Evolutionary conservation across 1,140 invertebrate genomes (phyloP), one percentile per base, ranked within the genome.

Genomic region (Hyles euphorbiae): DNA sequence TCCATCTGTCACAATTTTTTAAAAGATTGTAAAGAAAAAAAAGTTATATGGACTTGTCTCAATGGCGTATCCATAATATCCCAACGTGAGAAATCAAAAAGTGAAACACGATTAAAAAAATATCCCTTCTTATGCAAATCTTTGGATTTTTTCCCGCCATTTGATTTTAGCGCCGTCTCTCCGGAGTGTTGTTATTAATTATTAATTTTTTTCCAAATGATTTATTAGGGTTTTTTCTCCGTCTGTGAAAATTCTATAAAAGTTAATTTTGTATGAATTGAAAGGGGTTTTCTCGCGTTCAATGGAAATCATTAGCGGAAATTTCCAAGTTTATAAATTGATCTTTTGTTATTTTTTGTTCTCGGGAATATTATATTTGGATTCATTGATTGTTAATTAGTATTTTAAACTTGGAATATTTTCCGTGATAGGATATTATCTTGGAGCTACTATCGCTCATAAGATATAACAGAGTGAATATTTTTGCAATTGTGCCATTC

Each of bases 191-290:
- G 58, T 60, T 74, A 82, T 82, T 79, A 81, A 81, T 82, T 82
- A 81, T 84, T 82, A 82, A 82, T 84, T 84, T 76, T 63, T 84
- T 76, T 63, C 68, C 11, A 68, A 75, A 72, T 79, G 79, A 84
- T 84, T 84, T 81, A 81, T 82, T 74, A 76, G 55, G 65, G 49
- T 66, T 68, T 56, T 58, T 54, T 60, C 45, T 50, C 51, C 60
- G 33, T 58, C 56, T 52, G 74, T 52, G 74, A 80, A 79, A 77
- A 76, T 74, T 76, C 65, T 65, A 69, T 67, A 64, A 74, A 75
- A 76, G 66, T 75, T 75, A 76, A 76, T 81, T 81, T 54, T 65
- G 59, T 40, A 40, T 11, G 36, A 54, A 76, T 74, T 76, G 70
- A 77, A 80, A 78, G 78, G 81, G 76, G 79, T 74, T 64, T 52